phyloP scores from a whole-genome alignment of 2,888 invertebrate species.

The Drosophila robusta region DNA sequence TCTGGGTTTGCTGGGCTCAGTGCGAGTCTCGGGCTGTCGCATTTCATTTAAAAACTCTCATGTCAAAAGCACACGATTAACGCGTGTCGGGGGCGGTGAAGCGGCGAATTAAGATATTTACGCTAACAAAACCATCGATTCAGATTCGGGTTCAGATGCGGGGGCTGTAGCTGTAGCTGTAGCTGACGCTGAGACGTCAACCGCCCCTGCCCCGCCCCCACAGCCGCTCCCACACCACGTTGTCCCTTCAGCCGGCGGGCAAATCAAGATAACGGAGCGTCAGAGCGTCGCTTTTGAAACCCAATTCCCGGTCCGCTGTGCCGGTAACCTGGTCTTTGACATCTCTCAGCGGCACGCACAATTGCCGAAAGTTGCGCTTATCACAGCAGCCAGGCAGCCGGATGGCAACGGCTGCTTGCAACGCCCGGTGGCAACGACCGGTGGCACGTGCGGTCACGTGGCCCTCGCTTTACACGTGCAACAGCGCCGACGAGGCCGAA shows the following conservation, averaged over 20 bases:
- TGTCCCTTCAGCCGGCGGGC: conserved; percentile 25
- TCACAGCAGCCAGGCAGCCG: conserved; percentile 58
- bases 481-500: conserved; percentile 12
- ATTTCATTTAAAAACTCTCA: conserved; percentile 62
- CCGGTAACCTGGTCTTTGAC: conserved; percentile 68
- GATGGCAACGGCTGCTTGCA: neutral
- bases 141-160: neutral
- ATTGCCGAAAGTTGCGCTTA: conserved; percentile 71
- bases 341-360: conserved; percentile 50
- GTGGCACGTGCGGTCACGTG: conserved; percentile 80
- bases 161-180: conserved; percentile 11
- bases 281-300: conserved; percentile 38
- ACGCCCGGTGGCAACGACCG: conserved; percentile 26
- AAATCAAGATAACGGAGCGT: conserved; percentile 54
- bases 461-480: conserved; percentile 77
- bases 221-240: neutral
- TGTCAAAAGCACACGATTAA: conserved; percentile 73
- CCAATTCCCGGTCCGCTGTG: conserved; percentile 30
- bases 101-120: conserved; percentile 77
- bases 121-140: conserved; percentile 72
- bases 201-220: neutral
- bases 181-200: conserved; percentile 11
- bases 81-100: conserved; percentile 77
- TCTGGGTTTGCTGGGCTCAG: no score
- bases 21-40: conserved; percentile 40